phyloP scores from a whole-genome alignment of 2,113 vertebrate genomes.

The Hoplias malabaricus region DNA sequence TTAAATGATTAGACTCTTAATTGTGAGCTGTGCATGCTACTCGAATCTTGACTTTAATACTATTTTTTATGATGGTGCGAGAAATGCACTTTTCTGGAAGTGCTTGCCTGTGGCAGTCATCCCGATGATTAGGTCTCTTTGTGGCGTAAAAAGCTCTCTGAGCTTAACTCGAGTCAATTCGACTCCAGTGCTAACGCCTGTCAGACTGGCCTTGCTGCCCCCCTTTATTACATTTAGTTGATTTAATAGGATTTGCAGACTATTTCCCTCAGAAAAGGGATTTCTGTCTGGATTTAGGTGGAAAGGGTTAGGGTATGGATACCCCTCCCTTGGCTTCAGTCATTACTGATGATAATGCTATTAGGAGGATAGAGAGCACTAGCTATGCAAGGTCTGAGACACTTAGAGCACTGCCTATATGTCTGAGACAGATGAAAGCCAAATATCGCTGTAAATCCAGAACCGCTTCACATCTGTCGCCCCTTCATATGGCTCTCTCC shows the following conservation, averaged over 20 bases:
- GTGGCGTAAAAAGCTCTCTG: conserved; percentile 34
- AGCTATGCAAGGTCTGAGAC: neutral
- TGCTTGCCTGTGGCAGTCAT: conserved; percentile 22
- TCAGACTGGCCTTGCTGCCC: conserved; percentile 10
- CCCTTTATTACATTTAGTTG: conserved; percentile 45
- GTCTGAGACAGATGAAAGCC: neutral
- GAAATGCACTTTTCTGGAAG: conserved; percentile 34
- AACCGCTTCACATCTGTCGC: neutral
- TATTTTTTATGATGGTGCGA: conserved; percentile 27
- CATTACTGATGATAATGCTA: conserved; percentile 24
- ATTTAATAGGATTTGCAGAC: conserved; percentile 48
- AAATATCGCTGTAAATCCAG: neutral
- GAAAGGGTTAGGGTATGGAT: conserved; percentile 24
- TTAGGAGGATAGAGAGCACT: conserved; percentile 3
- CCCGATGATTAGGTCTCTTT: conserved; percentile 27
- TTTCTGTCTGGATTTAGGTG: conserved; percentile 24
- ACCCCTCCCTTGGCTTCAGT: conserved; percentile 13
- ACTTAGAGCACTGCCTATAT: neutral
- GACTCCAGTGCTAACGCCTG: conserved; percentile 23
- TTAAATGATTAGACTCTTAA: conserved; percentile 40
- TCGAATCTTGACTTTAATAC: conserved; percentile 17
- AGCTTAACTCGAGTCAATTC: conserved; percentile 26
- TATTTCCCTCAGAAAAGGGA: conserved; percentile 15
- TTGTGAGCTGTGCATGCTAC: conserved; percentile 12
- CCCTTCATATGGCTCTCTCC: neutral